Evolutionary conservation across 1,140 invertebrate species (phyloP), one percentile per base, ranked within the genome.

Genomic region (Scaptomyza pallida): DNA sequence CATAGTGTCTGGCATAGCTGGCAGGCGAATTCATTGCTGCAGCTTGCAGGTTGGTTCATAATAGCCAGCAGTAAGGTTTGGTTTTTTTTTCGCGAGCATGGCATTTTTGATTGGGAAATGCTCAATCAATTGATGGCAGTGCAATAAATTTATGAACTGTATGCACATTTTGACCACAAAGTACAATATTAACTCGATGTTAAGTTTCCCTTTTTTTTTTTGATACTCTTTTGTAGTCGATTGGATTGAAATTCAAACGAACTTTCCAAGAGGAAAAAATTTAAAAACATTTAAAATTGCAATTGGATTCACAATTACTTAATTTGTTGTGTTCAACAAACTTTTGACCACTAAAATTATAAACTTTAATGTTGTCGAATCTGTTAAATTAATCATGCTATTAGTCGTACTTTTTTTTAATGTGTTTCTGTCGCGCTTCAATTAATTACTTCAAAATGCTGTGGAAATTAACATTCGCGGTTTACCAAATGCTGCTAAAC

Each of bases 361-460:
- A 13, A 15, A 19, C 17, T 37, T 6, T 2, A 21, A 13, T 37
- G 17, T 3, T 26, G 19, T n/a, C 12, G 23, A 55, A 21, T 44
- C 5, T 51, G 37, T 33, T 69, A 44, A 44, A 40, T 35, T 33
- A 59, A 43, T 30, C 33, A 60, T 40, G 9, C 26, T n/a, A n/a
- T n/a, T n/a, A n/a, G n/a, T n/a, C 2, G 17, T 48, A 52, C 37
- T 5, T 43, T 40, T 10, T 26, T 54, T 33, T 15, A n/a, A n/a
- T n/a, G n/a, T 33, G 0, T 0, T 30, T 10, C 9, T 6, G 26
- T 26, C 4, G 8, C 19, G 59, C 40, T 57, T 72, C 47, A 71
- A 75, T 86, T 81, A 86, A 86, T 79, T 83, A 83, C 56, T 72
- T 44, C 35, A 56, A 73, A 62, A 68, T 56, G 44, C 37, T 41